Percentiles rank a stretch among this genome's conserved stretches.
phyloP scores from a whole-genome alignment of 2,888 invertebrate species.

The Heterodera filipjevi region DNA sequence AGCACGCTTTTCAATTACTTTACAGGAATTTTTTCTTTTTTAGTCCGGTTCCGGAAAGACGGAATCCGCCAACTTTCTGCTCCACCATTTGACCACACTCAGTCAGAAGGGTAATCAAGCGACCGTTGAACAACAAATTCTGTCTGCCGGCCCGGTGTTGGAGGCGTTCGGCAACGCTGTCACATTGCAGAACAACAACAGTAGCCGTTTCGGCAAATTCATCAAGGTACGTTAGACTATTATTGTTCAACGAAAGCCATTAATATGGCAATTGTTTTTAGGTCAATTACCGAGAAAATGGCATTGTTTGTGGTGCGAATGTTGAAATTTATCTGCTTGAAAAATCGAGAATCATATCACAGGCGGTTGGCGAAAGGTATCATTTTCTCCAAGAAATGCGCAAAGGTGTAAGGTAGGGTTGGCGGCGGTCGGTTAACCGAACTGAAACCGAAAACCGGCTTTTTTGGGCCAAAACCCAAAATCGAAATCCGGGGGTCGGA shows the following conservation, averaged over 20 bases:
- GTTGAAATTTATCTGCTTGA: constrained; percentile 94
- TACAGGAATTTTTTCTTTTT: constrained; percentile 41
- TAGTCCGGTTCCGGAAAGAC: constrained; percentile 83
- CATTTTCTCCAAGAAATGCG: too few relatives aligned
- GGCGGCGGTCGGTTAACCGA: too few relatives aligned
- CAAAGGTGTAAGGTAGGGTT: too few relatives aligned
- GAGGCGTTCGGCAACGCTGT: constrained; percentile 99
- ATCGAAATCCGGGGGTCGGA: too few relatives aligned
- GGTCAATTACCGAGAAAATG: constrained; percentile 89
- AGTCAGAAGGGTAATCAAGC: constrained; percentile 65
- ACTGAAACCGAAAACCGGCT: too few relatives aligned
- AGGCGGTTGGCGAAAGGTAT: constrained; percentile 82
- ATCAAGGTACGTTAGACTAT: constrained; percentile 88
- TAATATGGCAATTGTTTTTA: too few relatives aligned
- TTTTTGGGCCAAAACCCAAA: too few relatives aligned
- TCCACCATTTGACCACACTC: constrained; percentile 90
- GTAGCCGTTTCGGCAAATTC: constrained; percentile 94
- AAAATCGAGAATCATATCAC: constrained; percentile 82
- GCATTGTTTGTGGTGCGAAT: constrained; percentile 95
- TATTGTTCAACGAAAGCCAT: too few relatives aligned
- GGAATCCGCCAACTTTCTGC: constrained; percentile 89
- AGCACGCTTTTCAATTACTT: too few relatives aligned
- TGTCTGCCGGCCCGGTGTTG: constrained; percentile 91
- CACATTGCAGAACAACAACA: constrained; percentile 89
- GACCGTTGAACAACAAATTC: constrained; percentile 93